Percentiles rank a stretch among this genome's conserved stretches.
These are phyloP conservation scores for Tetropium fuscum DNA, from an alignment of 2,888 invertebrate species.

Conservation along the genomic window DNA sequence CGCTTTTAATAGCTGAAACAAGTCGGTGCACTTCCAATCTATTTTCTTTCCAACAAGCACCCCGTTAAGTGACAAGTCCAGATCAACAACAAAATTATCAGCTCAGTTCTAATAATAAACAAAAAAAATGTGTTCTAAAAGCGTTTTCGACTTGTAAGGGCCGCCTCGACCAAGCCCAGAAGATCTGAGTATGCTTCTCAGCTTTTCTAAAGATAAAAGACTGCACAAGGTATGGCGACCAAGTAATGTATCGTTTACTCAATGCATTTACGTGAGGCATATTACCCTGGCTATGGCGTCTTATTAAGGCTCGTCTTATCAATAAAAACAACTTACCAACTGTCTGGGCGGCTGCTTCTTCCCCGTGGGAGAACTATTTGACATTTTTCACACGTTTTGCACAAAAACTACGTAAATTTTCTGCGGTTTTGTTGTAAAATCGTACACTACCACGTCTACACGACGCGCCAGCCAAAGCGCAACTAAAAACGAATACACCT, in stretches of 20 bases:
- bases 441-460: conserved; percentile 53
- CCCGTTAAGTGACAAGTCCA: conserved; percentile 35
- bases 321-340: conserved; percentile 69
- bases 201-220: conserved; percentile 41
- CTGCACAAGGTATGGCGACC: conserved; percentile 49
- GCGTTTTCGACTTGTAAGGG: conserved; percentile 24
- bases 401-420: conserved; percentile 55
- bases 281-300: conserved; percentile 75
- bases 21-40: conserved; percentile 15
- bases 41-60: conserved; percentile 29
- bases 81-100: conserved; percentile 23
- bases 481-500: conserved; percentile 57
- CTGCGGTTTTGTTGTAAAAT: conserved; percentile 44
- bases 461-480: conserved; percentile 59
- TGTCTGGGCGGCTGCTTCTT: conserved; percentile 73
- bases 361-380: conserved; percentile 66
- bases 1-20: background rate
- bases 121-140: conserved; percentile 28
- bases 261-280: conserved; percentile 72
- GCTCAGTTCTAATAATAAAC: conserved; percentile 19
- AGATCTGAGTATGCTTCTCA: conserved; percentile 32
- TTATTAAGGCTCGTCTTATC: conserved; percentile 10
- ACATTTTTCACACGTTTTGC: conserved; percentile 62
- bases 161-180: conserved; percentile 15
- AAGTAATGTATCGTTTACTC: conserved; percentile 44